A percentile compares a stretch with the other conserved stretches of the same genome.
phyloP scores from a whole-genome alignment of 2,888 invertebrate genomes.

The Drosophila niveifrons region DNA sequence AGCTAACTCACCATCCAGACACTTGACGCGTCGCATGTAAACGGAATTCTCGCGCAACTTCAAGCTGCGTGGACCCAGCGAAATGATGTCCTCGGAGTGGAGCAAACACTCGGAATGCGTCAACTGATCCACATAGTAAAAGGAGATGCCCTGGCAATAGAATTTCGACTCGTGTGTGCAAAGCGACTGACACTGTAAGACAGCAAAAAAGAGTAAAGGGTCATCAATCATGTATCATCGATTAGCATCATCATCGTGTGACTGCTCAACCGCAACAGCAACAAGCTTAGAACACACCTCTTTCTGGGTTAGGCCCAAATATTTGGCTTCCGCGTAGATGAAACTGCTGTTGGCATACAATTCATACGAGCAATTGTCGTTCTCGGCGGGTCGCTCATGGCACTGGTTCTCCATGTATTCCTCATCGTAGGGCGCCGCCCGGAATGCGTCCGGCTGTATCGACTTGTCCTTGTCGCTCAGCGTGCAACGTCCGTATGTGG shows the following conservation, averaged over 20 bases:
- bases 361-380: conserved; percentile 91
- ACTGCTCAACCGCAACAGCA: conserved; percentile 48
- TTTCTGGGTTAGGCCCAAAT: conserved; percentile 84
- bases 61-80: conserved; percentile 91
- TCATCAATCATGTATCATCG: conserved; percentile 69
- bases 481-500: conserved; percentile 88
- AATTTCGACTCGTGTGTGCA: conserved; percentile 89
- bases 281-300: conserved; percentile 74
- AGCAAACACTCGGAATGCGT: conserved; percentile 87
- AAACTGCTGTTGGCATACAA: conserved; percentile 90
- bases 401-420: conserved; percentile 95
- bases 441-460: conserved; percentile 91
- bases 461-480: conserved; percentile 91
- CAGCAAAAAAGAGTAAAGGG: conserved; percentile 31
- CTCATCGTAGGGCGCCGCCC: conserved; percentile 90
- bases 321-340: conserved; percentile 86
- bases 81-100: conserved; percentile 93
- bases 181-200: conserved; percentile 86
- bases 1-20: conserved; percentile 91
- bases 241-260: conserved; percentile 70
- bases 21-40: conserved; percentile 93
- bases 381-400: conserved; percentile 86
- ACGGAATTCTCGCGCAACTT: conserved; percentile 87
- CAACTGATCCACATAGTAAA: conserved; percentile 76
- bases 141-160: conserved; percentile 90